phyloP scores from a whole-genome alignment of 2,888 invertebrate species.

The Marasmarcha lunaedactyla region DNA sequence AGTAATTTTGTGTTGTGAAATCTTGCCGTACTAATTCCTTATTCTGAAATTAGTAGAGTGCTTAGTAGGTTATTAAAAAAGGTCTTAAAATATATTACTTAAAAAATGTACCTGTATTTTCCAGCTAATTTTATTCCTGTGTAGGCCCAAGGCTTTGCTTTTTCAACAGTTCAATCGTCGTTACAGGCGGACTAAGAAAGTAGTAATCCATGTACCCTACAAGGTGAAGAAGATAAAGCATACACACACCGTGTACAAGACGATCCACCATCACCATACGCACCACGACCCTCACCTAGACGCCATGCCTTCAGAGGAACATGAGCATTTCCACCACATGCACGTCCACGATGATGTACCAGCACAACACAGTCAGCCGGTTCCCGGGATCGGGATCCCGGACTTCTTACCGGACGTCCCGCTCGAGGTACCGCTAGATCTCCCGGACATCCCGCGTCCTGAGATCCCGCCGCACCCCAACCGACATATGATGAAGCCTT shows the following conservation, averaged over 20 bases:
- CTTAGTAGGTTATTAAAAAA: too few relatives aligned
- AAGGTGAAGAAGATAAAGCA: constrained; percentile 77
- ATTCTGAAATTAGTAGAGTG: neutral
- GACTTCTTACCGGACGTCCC: constrained; percentile 53
- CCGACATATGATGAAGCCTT: constrained; percentile 27
- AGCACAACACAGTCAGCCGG: constrained; percentile 43
- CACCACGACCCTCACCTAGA: constrained; percentile 38
- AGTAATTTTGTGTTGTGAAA: too few relatives aligned
- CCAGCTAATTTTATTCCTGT: too few relatives aligned
- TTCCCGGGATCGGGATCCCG: constrained; percentile 45
- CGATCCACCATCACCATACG: constrained; percentile 69
- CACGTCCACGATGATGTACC: constrained; percentile 39
- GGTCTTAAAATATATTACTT: too few relatives aligned
- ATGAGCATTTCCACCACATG: constrained; percentile 64
- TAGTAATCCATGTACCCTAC: constrained; percentile 76
- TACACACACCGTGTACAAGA: constrained; percentile 79
- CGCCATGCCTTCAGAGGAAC: constrained; percentile 42
- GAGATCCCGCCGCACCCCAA: constrained; percentile 29
- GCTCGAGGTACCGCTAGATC: constrained; percentile 28
- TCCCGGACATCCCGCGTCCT: constrained; percentile 28
- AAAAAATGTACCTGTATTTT: too few relatives aligned
- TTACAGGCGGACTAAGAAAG: constrained; percentile 71
- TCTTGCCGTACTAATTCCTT: neutral
- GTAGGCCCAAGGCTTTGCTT: too few relatives aligned
- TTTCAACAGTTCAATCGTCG: too few relatives aligned